Percentiles rank a stretch among this genome's conserved stretches.
Evolutionary conservation across 2,888 invertebrate species (phyloP).

Genomic region (Drosophila incognita): DNA sequence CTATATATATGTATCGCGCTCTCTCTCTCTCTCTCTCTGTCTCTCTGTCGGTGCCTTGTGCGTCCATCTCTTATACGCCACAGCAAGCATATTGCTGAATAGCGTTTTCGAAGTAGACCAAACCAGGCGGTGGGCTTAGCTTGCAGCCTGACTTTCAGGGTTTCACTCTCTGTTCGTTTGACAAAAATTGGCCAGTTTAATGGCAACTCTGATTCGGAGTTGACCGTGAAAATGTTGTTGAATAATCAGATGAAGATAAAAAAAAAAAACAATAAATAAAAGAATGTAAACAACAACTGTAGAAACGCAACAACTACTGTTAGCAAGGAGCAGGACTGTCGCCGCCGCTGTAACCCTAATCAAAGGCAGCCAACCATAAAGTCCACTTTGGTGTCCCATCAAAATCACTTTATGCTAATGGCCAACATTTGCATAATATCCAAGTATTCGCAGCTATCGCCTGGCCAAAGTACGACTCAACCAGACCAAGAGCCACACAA

Average conservation of each 20-base stretch:
- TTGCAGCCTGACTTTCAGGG: background rate
- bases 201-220: constrained; percentile 37
- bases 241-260: background rate
- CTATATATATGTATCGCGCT: background rate
- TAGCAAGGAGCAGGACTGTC: constrained; percentile 19
- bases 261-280: constrained; percentile 4
- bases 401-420: constrained; percentile 80
- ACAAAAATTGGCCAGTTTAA: constrained; percentile 23
- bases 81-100: constrained; percentile 11
- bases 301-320: constrained; percentile 1
- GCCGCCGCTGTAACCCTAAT: constrained; percentile 71
- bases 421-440: constrained; percentile 74
- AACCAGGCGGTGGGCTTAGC: background rate
- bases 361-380: constrained; percentile 75
- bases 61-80: constrained; percentile 3
- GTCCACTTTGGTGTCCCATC: constrained; percentile 78
- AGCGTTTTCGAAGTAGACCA: constrained; percentile 1
- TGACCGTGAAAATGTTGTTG: constrained; percentile 53
- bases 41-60: background rate
- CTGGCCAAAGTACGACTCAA: constrained; percentile 1
- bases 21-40: background rate
- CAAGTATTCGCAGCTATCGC: constrained; percentile 41
- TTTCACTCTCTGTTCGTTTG: background rate
- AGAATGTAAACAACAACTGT: background rate
- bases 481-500: constrained; percentile 4